Base-by-base conservation (phyloP, 1,140 invertebrate genomes). In the Agrilus planipennis region DNA sequence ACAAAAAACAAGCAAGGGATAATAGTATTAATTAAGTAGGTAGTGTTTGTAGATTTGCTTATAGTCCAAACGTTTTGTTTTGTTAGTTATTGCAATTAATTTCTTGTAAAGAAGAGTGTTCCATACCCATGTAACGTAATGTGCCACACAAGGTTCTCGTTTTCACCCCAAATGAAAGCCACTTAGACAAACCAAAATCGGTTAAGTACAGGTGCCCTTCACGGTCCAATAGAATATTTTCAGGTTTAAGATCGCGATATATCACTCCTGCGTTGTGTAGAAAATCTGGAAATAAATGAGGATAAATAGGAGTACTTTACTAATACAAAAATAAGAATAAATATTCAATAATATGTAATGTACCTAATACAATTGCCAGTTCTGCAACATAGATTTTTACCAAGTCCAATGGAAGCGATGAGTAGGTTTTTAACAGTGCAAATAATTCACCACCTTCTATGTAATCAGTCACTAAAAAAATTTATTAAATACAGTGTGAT, bases 131-230 rank as follows among this genome's bases (percentile, higher is more conserved):
- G 64, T 90, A 94, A 60, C 84, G 80, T 25, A 84, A 71, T 21
- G 90, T 93, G 45, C 89, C 90, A 68, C 89, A 94, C 49, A 94
- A 76, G 3, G 89, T 95, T 28, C 69, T 72, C 1, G 89, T 91
- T 44, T 75, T 72, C 29, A 76, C 65, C 14, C 82, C 81, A 36
- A 75, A 68, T 25, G 74, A 70, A 25, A 93, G 65, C 85, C 88
- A 90, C 72, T 93, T 94, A 40, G 89, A 83, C 22, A 94, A 68
- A n/a, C 90, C 89, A 68, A 94, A 95, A 64, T 94, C 90, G 34
- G 84, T 88, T 11, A 94, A 55, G 52, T 86, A 75, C 16, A 85
- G 71, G 63, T 93, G 84, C 30, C 78, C 80, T 39, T 81, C 67
- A 9, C 66, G 55, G 57, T 91, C 84, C 39, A 93, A 64, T n/a